These are phyloP conservation scores for Actinernus sp. DNA, from an alignment of 92 coral and sea anemone species.

Conservation along the genomic window DNA sequence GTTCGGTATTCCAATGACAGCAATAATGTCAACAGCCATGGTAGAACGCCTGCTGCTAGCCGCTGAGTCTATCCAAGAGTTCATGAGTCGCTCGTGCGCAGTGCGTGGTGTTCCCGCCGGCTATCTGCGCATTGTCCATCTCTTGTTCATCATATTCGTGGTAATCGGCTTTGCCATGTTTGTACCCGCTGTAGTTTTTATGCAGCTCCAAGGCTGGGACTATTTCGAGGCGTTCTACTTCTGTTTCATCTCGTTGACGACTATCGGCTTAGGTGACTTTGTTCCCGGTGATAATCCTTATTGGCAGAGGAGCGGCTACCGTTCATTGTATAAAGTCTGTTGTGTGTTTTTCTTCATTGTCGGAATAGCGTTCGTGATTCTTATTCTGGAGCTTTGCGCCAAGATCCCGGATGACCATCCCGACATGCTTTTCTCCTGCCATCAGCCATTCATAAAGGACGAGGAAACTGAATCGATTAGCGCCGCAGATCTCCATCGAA, in stretches of 20 bases:
- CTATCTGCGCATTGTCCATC: constrained; percentile 85
- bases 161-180: constrained; percentile 70
- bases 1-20: constrained; percentile 99
- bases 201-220: constrained; percentile 86
- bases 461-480: constrained; percentile 60
- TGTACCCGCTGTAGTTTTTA: constrained; percentile 88
- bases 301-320: constrained; percentile 82
- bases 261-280: constrained; percentile 98
- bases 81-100: constrained; percentile 63
- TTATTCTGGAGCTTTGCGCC: constrained; percentile 95
- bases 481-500: not conserved
- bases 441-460: constrained; percentile 86
- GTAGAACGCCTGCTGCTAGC: constrained; percentile 89
- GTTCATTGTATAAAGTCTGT: constrained; percentile 82
- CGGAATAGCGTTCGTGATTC: constrained; percentile 91
- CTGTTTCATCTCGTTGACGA: constrained; percentile 96
- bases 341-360: constrained; percentile 91
- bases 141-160: constrained; percentile 71
- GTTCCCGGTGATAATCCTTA: constrained; percentile 90
- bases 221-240: constrained; percentile 97
- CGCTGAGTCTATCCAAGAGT: constrained; percentile 73
- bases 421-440: constrained; percentile 99
- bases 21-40: constrained; percentile 96
- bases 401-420: constrained; percentile 99
- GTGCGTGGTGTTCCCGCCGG: constrained; percentile 87